Evolutionary conservation across 2,888 invertebrate genomes (phyloP), one percentile per base, ranked within the genome.

Genomic region (Ophonus ardosiacus): DNA sequence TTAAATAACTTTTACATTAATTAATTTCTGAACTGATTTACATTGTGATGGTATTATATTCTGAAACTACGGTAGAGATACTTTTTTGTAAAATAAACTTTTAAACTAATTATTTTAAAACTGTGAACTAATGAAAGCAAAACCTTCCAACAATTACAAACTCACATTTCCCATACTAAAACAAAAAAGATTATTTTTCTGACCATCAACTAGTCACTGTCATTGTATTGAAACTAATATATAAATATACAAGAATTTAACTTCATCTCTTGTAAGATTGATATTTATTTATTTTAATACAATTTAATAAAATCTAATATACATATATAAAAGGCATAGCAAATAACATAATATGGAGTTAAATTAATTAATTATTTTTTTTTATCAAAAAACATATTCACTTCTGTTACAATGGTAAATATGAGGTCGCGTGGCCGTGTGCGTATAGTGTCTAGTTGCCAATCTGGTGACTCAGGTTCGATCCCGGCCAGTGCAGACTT

Each of bases 1-100:
- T 71, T 71, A 40, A 65, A 65, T 65, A 65, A 71, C 40, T 71
- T 40, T 40, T 71, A 21, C 43, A 74, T 74, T 74, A 74, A 74
- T 68, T 68, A 68, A 68, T 68, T 68, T 38, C n/a, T 68, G 15
- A 68, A 68, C 31, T 31, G 31, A 68, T 68, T 68, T 38, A 38
- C 68, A 68, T 38, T 68, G 0, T 63, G 59, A 24, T 18, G 4
- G 21, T 18, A 63, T 24, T 24, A 24, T 63, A 63, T 24, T 68
- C n/a, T 38, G 7, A n/a, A 31, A 38, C 31, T 38, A 68, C 17
- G 59, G 15, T 59, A 15, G 59, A 59, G 59, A 17, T 59, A 7
- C 15, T 68, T 68, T 68, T 63, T 63, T 21, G 24, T 51, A 51
- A 51, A 8, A 18, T 4, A 21, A 68, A 68, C 68, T 68, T 68